phyloP scores from a whole-genome alignment of 2,888 invertebrate species.

The Andrena fulva region DNA sequence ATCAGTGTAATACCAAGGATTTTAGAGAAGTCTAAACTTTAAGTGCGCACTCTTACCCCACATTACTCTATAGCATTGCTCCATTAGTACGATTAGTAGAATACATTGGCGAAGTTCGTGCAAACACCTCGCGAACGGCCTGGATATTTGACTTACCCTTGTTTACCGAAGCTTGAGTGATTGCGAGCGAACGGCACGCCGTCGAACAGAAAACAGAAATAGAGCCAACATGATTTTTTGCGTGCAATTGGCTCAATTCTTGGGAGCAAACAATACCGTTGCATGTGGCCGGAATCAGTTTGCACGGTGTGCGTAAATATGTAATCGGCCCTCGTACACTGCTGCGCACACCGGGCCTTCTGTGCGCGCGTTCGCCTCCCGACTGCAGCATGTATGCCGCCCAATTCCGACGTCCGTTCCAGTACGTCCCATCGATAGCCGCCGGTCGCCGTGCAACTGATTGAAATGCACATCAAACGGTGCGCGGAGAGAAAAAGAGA shows the following conservation, averaged over 20 bases:
- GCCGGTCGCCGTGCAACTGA: constrained; percentile 1
- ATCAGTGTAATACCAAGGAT: too few relatives aligned
- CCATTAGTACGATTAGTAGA: not conserved
- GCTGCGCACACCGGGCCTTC: not conserved
- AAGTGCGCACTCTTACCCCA: too few relatives aligned
- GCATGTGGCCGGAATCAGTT: constrained; percentile 57
- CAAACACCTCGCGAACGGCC: not conserved
- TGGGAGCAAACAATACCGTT: constrained; percentile 49
- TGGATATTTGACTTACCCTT: not conserved
- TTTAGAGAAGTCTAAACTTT: too few relatives aligned
- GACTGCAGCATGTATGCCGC: constrained; percentile 11
- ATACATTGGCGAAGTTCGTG: not conserved
- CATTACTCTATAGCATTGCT: not conserved
- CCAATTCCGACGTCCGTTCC: constrained; percentile 35
- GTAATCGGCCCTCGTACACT: constrained; percentile 53
- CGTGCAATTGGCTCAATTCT: constrained; percentile 59
- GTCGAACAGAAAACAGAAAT: constrained; percentile 33
- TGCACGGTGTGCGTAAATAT: constrained; percentile 65
- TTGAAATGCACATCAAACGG: constrained; percentile 30
- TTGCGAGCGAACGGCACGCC: not conserved
- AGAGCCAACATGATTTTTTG: constrained; percentile 54
- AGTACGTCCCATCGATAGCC: constrained; percentile 17
- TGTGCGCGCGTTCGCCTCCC: not conserved
- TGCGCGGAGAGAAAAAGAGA: not conserved
- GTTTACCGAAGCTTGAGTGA: constrained; percentile 6